A percentile compares a stretch with the other conserved stretches of the same genome.
These are phyloP conservation scores for Aramus guarauna DNA, from an alignment of 2,113 vertebrate genomes.

Conservation along the genomic window DNA sequence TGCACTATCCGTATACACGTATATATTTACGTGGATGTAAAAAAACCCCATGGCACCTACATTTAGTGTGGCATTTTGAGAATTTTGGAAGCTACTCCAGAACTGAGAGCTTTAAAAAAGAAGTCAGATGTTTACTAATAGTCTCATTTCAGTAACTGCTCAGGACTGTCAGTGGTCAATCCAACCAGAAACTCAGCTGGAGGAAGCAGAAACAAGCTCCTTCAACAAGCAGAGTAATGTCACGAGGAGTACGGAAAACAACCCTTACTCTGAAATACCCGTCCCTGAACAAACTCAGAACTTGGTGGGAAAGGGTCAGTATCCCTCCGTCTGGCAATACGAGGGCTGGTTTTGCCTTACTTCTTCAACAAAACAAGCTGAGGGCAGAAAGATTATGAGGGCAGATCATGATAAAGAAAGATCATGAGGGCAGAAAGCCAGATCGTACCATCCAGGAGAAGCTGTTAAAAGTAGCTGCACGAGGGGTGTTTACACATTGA, in stretches of 20 bases:
- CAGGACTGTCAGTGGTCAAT: neutral
- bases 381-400: neutral
- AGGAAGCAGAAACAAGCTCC: neutral
- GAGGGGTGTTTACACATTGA: rapidly evolving
- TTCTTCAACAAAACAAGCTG: neutral
- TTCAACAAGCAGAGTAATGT: neutral
- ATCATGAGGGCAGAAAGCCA: neutral
- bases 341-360: neutral
- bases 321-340: neutral
- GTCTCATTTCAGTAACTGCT: neutral
- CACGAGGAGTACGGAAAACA: neutral
- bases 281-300: neutral
- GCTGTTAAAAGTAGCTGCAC: neutral
- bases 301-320: neutral
- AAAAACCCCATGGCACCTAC: rapidly evolving
- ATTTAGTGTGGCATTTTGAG: neutral
- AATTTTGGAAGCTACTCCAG: neutral
- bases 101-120: neutral
- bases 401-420: neutral
- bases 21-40: neutral
- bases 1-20: neutral
- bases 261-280: neutral
- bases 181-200: neutral
- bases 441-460: neutral
- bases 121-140: neutral